These are phyloP conservation scores for Hormaphis cornu DNA, from an alignment of 1,140 invertebrate genomes.

Conservation along the genomic window DNA sequence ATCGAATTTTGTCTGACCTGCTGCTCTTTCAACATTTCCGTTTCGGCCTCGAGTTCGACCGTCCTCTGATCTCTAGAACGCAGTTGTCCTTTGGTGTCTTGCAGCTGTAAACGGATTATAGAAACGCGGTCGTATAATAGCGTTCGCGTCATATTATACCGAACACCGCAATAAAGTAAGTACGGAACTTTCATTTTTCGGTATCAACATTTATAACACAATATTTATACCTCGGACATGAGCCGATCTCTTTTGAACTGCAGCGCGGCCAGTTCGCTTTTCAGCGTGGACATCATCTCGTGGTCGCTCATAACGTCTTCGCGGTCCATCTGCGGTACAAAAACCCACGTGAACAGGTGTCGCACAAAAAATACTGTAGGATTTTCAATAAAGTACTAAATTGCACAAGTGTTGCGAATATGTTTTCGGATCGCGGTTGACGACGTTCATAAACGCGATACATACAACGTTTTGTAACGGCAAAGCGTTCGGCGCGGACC, in stretches of 20 bases:
- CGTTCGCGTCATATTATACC: too few relatives aligned
- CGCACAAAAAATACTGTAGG: too few relatives aligned
- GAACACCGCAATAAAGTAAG: neutral
- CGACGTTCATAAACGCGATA: too few relatives aligned
- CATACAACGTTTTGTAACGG: too few relatives aligned
- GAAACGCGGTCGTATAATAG: too few relatives aligned
- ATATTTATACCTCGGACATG: constrained; percentile 52
- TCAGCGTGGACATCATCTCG: constrained; percentile 60
- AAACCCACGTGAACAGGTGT: too few relatives aligned
- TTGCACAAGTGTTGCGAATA: too few relatives aligned
- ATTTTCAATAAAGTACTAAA: neutral
- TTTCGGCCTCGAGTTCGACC: constrained; percentile 57
- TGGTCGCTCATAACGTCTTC: constrained; percentile 49
- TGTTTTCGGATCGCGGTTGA: too few relatives aligned
- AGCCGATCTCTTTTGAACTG: constrained; percentile 72
- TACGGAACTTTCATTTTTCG: too few relatives aligned
- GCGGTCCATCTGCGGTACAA: constrained; percentile 38
- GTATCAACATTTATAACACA: neutral
- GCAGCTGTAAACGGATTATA: constrained; percentile 43
- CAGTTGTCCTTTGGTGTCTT: constrained; percentile 56
- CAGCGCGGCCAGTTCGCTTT: constrained; percentile 66
- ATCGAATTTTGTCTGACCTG: constrained; percentile 67
- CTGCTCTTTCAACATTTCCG: constrained; percentile 64
- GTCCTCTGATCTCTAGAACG: constrained; percentile 55
- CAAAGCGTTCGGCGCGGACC: too few relatives aligned